Base-by-base conservation (phyloP, 2,797 vertebrate genomes). In the Rhynchotus rufescens region DNA sequence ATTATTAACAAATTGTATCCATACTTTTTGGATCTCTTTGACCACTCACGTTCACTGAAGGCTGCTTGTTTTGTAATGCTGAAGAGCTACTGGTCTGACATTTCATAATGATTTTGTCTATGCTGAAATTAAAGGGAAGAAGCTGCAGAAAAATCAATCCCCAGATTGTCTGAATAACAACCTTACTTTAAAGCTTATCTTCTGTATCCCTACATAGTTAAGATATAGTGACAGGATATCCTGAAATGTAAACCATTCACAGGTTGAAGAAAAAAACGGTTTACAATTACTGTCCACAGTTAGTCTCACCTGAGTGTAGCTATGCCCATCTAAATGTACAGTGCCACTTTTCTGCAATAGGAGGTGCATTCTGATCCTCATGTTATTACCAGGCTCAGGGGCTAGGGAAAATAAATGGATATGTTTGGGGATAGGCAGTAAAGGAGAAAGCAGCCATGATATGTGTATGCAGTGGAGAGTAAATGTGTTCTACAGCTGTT, bases 401-500 rank as follows among this genome's bases (percentile, higher is more conserved):
- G 23, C 25, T 73, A 36, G 16, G 52, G 74, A 22, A 51, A 36
- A 83, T 47, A 80, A 68, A 85, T 13, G 23, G 6, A 30, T 36
- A 26, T 30, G 17, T 59, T 71, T 77, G 36, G 75, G 65, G 16
- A 28, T 77, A 77, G 30, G 54, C 16, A 72, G 25, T 84, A 89
- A 93, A 84, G 80, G 84, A 40, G 59, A 75, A 94, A 92, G 45
- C 45, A 45, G 44, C 61, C 81, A 47, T n/a, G 61, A 68, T 68
- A 61, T 40, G 32, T 84, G 75, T 61, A 32, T 65, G 26, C 5
- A 59, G 15, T 13, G 49, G 16, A 77, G 42, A 14, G 13, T 61
- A 89, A 91, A 95, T 94, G 79, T 92, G 80, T 89, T 92, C 34
- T 59, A 65, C 91, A 95, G 85, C 89, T 95, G 92, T 56, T 91